Evolutionary conservation across 64 coral and sea anemone species (phyloP).

Genomic region (Trachythela sp.): DNA sequence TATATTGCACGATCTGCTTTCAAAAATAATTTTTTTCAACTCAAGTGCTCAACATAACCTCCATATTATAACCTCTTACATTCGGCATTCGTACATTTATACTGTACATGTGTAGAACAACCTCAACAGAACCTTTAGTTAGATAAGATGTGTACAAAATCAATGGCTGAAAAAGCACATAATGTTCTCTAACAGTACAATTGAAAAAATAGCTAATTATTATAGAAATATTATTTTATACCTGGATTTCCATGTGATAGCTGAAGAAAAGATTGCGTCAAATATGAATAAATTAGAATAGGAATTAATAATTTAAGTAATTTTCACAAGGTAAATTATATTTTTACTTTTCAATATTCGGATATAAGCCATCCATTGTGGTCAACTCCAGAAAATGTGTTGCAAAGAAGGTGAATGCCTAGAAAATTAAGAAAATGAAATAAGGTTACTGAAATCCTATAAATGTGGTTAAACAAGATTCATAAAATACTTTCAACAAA

Average conservation of each 20-base stretch:
- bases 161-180: too few relatives aligned
- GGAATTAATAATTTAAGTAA: neutral
- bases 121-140: too few relatives aligned
- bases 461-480: too few relatives aligned
- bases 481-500: too few relatives aligned
- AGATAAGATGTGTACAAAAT: too few relatives aligned
- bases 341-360: constrained; percentile 89
- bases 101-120: too few relatives aligned
- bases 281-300: neutral
- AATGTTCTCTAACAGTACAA: too few relatives aligned
- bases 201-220: neutral
- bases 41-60: too few relatives aligned
- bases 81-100: too few relatives aligned
- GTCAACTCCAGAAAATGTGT: constrained; percentile 92
- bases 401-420: constrained; percentile 98
- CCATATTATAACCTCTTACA: too few relatives aligned
- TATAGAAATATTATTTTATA: neutral
- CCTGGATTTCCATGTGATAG: constrained; percentile 29
- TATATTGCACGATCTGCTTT: too few relatives aligned
- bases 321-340: neutral
- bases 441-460: neutral
- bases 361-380: constrained; percentile 82
- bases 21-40: too few relatives aligned
- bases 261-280: neutral
- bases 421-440: neutral